Base-by-base conservation (phyloP, 2,888 invertebrate species). In the Copidosoma aretas region DNA sequence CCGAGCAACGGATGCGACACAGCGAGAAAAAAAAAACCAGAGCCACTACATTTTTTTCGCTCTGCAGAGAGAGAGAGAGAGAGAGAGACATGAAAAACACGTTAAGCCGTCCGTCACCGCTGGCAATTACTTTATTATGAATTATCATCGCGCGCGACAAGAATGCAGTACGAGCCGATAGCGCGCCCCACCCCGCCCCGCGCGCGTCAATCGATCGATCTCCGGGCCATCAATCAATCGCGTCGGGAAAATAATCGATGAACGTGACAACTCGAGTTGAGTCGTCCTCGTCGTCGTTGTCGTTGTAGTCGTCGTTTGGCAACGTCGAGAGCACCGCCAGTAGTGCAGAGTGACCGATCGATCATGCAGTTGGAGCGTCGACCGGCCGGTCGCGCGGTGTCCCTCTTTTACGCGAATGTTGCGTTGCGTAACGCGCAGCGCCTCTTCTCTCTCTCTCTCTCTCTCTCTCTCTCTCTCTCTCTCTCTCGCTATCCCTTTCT, bases 181-280 rank as follows among this genome's bases (percentile, higher is more conserved):
- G 2, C 17, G 53, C 53, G 52, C 10, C 52, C 17, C n/a, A n/a
- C n/a, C n/a, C 32, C 3, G 32, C 32, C 32, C 32, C 8, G 32
- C 32, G n/a, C 32, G 73, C 77, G 77, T 76, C 77, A 79, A 77
- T 77, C 81, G 76, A 80, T 80, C 79, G 78, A 78, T 78, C 74
- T 73, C 65, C 73, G 70, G 65, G 75, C 81, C 79, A 82, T 83
- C 83, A 81, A 82, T 83, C 83, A 82, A 78, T 76, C 78, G 67
- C 76, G 80, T 81, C 81, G 78, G 76, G 79, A 82, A 17, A 14
- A 80, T 83, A 83, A 83, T 82, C 81, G 81, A 82, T 82, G 79
- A 76, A 79, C 80, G 81, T 81, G 82, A 83, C 82, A 81, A 82
- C 81, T 80, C 77, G 62, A 67, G 46, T 22, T 15, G 59, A 68